A percentile compares a stretch with the other conserved stretches of the same genome.
Conservation (phyloP, 2,797 vertebrate species). For the Avahi laniger region DNA sequence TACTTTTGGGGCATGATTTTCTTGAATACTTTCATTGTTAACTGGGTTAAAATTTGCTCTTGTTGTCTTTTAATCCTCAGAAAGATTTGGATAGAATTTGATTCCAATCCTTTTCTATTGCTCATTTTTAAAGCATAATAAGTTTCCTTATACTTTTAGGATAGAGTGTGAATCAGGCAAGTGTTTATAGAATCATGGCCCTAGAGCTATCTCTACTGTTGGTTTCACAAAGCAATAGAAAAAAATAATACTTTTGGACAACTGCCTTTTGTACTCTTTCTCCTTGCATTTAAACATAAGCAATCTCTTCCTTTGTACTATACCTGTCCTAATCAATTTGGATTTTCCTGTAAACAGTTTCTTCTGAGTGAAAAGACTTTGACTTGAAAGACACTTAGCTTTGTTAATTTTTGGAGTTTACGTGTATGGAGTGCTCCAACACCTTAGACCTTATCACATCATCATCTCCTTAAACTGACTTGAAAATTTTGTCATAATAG, state of each 20-base stretch:
- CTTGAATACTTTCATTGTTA: not conserved
- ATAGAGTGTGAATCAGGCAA: not conserved
- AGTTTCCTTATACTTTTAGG: not conserved
- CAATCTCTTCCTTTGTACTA: not conserved
- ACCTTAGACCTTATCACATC: not conserved
- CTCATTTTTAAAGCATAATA: not conserved
- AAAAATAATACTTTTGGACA: not conserved
- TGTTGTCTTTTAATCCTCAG: not conserved
- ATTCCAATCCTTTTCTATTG: not conserved
- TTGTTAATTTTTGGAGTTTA: not conserved
- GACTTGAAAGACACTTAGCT: not conserved
- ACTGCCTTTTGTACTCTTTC: not conserved
- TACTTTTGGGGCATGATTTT: not conserved
- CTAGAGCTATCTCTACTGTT: not conserved
- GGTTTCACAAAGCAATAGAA: not conserved
- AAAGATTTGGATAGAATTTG: not conserved
- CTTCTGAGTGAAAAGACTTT: not conserved
- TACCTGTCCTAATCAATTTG: not conserved
- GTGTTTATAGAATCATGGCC: not conserved
- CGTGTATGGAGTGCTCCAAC: not conserved
- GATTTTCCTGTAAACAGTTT: not conserved
- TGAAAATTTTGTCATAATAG: not conserved
- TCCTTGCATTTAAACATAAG: not conserved
- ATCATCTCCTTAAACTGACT: not conserved
- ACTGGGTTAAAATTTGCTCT: not conserved